Evolutionary conservation across 2,888 invertebrate species (phyloP), one percentile per base, ranked within the genome.

Genomic region (Cylloceria caligata): DNA sequence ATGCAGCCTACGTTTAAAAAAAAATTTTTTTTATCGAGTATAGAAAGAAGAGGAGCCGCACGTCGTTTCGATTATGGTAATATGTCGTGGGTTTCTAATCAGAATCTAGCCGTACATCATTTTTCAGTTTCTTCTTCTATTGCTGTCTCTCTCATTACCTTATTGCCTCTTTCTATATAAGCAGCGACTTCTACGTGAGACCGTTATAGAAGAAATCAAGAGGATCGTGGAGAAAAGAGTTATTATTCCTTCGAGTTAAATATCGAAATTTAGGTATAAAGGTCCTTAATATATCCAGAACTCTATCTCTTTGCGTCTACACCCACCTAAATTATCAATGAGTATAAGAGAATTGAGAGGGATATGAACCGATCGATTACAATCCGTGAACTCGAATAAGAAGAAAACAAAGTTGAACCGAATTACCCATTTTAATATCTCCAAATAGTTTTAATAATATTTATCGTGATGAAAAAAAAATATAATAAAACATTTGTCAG

Each of bases 61-160:
- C 77, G 68, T 42, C 82, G 60, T 78, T 82, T 79, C 79, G 82
- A 82, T 82, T 82, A 82, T 82, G 82, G 57, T 82, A 82, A 82
- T 82, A 75, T 27, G 60, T 52, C 78, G 82, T 82, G 78, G 82
- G 71, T 75, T 82, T 75, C 79, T 82, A 82, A 82, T 82, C 82
- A 79, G 82, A 75, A 82, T 79, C 82, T 67, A 69, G 71, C 71
- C 78, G 79, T 82, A 75, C 82, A 82, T 82, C 82, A 82, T 82
- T 79, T 82, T 74, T 67, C 27, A 30, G 78, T 74, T 71, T 78
- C 77, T 69, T 42, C 62, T 69, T 69, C 55, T 62, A 57, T 24
- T n/a, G 19, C 30, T 47, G n/a, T 36, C 45, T 27, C 65, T 52
- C 42, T 16, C 67, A n/a, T 67, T 19, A 5, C 57, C 5, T 9